Conservation (phyloP, 2,797 vertebrate genomes). For the Sarcophilus harrisii region DNA sequence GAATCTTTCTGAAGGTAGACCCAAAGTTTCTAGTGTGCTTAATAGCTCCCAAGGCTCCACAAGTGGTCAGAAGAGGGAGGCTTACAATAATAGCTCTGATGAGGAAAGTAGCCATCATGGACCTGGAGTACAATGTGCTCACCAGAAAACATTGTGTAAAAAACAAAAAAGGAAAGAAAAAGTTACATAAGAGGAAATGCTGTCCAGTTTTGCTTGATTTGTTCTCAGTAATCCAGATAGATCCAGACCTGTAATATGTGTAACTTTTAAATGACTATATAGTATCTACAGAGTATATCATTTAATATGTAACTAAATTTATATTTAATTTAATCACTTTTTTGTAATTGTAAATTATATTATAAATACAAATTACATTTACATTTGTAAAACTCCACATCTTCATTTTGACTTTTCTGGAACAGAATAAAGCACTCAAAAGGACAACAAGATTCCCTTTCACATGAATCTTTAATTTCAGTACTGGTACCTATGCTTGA, state of each 20-base stretch:
- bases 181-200: constrained; percentile 88
- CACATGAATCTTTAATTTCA: constrained; percentile 86
- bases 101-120: constrained; percentile 96
- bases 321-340: no score
- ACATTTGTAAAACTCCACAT: constrained; percentile 89
- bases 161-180: constrained; percentile 48
- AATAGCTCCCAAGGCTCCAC: constrained; percentile 92
- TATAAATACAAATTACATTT: no score
- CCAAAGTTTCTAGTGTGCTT: constrained; percentile 92
- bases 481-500: constrained; percentile 89
- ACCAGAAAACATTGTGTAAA: constrained; percentile 91
- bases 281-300: constrained; percentile 95
- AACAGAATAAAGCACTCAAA: constrained; percentile 89
- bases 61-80: constrained; percentile 93
- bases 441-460: constrained; percentile 82
- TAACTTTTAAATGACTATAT: constrained; percentile 92
- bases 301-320: constrained; percentile 88
- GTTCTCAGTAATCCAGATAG: constrained; percentile 84
- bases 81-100: constrained; percentile 97
- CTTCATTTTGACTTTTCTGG: constrained; percentile 86
- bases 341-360: no score
- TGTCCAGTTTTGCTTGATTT: constrained; percentile 86
- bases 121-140: constrained; percentile 96
- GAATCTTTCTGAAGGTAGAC: constrained; percentile 94
- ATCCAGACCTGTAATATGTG: constrained; percentile 90